Percentiles rank a stretch among this genome's conserved stretches.
These are phyloP conservation scores for Gadus chalcogrammus DNA, from an alignment of 2,113 vertebrate genomes.

Conservation along the genomic window DNA sequence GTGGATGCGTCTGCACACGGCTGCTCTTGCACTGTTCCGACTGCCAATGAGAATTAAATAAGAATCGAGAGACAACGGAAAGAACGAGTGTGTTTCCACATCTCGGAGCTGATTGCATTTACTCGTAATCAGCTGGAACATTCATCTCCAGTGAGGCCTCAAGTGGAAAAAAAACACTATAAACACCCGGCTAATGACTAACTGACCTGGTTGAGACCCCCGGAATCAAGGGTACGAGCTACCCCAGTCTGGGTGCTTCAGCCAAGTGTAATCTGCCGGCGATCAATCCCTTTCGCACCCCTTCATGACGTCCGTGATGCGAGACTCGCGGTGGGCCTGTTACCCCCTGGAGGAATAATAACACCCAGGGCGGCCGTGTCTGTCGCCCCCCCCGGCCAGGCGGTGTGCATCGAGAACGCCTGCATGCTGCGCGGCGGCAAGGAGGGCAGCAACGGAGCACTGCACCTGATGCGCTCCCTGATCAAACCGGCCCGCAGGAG, in stretches of 20 bases:
- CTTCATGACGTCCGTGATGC: too few species aligned
- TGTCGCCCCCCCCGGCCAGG: constrained; percentile 61
- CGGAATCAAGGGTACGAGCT: constrained; percentile 8
- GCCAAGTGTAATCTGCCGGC: constrained; percentile 23
- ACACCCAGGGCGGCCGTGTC: constrained; percentile 18
- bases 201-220: too few species aligned
- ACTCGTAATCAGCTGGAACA: constrained; percentile 17
- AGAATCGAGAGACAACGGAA: neutral
- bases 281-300: constrained; percentile 9
- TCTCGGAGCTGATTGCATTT: constrained; percentile 30
- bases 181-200: constrained; percentile 3
- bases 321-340: neutral
- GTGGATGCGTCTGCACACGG: constrained; percentile 4
- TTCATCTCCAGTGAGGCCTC: constrained; percentile 4
- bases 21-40: neutral
- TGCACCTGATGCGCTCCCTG: constrained; percentile 85
- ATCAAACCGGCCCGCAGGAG: constrained; percentile 83
- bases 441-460: constrained; percentile 87
- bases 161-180: constrained; percentile 32
- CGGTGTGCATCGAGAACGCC: constrained; percentile 93
- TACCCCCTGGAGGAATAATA: constrained; percentile 17
- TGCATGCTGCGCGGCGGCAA: constrained; percentile 92
- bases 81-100: neutral
- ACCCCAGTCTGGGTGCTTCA: constrained; percentile 11
- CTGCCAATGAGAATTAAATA: neutral